These are phyloP conservation scores for Ochropacha duplaris DNA, from an alignment of 2,888 invertebrate species.

Conservation along the genomic window DNA sequence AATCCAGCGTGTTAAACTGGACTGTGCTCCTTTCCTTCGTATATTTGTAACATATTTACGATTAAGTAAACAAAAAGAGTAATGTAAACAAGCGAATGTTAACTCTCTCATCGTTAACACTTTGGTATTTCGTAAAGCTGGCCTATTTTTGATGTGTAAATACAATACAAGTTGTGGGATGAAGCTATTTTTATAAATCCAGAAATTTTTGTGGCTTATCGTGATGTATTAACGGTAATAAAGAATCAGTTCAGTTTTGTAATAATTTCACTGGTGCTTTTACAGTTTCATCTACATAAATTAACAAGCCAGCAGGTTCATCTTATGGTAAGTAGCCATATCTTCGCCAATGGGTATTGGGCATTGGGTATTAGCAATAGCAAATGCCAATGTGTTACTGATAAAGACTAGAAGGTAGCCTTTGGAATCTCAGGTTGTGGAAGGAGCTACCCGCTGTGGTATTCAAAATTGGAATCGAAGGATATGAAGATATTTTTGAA, in stretches of 20 bases:
- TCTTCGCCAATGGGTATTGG: no score
- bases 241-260: neutral
- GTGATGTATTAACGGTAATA: neutral
- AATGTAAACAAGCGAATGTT: slow-evolving; percentile 41
- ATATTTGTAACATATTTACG: slow-evolving; percentile 18
- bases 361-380: no score
- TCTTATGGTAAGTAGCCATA: no score
- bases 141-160: slow-evolving; percentile 39
- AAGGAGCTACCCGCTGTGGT: no score
- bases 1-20: neutral
- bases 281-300: neutral
- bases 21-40: neutral
- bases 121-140: slow-evolving; percentile 36
- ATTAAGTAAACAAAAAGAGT: slow-evolving; percentile 45
- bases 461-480: no score
- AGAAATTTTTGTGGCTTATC: neutral
- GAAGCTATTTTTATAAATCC: neutral
- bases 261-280: neutral
- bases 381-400: no score
- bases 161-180: slow-evolving; percentile 3
- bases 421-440: no score
- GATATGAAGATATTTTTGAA: no score
- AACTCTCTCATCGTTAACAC: slow-evolving; percentile 41
- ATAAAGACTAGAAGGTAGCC: no score
- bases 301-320: no score